Percentiles rank a stretch among this genome's conserved stretches.
phyloP scores from a whole-genome alignment of 1,140 invertebrate genomes.

The Prorops nasuta region DNA sequence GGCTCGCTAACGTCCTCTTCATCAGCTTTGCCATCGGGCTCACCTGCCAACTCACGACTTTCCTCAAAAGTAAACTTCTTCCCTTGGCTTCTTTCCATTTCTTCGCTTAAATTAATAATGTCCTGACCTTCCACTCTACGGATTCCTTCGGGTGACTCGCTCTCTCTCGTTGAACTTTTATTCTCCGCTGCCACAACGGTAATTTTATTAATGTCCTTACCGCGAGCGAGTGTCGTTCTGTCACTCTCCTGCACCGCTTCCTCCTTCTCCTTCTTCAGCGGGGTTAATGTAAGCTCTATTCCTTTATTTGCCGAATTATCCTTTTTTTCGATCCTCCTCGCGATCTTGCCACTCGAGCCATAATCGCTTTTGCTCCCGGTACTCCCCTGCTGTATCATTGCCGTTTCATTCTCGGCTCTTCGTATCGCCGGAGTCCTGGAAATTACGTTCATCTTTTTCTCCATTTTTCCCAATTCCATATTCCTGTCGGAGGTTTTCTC shows the following conservation, averaged over 20 bases:
- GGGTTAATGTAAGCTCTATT: conserved; percentile 28
- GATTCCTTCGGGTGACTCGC: conserved; percentile 8
- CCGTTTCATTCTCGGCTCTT: conserved; percentile 45
- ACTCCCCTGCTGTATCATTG: conserved; percentile 30
- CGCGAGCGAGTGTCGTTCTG: conserved; percentile 13
- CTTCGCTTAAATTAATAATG: conserved; percentile 5
- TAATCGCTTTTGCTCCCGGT: conserved; percentile 9
- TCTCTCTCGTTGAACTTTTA: neutral
- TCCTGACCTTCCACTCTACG: conserved; percentile 38
- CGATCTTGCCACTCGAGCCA: neutral
- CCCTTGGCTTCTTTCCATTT: too few relatives aligned
- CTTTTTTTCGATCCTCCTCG: conserved; percentile 5
- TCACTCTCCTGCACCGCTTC: conserved; percentile 30
- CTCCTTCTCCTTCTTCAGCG: conserved; percentile 16
- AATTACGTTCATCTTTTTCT: conserved; percentile 35
- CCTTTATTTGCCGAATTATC: conserved; percentile 20
- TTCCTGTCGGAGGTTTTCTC: conserved; percentile 8
- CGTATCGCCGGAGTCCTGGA: conserved; percentile 39
- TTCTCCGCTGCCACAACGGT: neutral
- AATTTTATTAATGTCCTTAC: conserved; percentile 22
- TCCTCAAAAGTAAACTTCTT: conserved; percentile 58
- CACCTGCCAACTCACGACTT: conserved; percentile 73
- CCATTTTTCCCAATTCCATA: conserved; percentile 1
- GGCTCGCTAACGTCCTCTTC: conserved; percentile 67
- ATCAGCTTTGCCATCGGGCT: conserved; percentile 77